Evolutionary conservation across 2,888 invertebrate genomes (phyloP).

Genomic region (Steinernema hermaphroditum): DNA sequence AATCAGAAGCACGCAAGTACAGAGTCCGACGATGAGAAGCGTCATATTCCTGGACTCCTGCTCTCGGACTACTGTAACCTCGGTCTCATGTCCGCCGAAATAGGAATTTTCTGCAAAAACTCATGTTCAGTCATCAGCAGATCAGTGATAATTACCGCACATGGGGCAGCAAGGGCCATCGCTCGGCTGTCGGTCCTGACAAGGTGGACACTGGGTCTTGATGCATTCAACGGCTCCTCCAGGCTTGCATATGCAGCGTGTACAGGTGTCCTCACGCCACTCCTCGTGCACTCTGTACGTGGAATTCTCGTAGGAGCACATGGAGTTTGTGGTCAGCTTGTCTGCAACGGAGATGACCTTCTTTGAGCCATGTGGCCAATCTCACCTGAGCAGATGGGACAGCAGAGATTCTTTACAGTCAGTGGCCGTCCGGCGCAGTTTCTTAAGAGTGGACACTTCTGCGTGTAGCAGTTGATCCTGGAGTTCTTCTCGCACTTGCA

Average conservation of each 20-base stretch:
- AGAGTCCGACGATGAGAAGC: neutral
- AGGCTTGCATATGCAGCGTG: slow-evolving; percentile 58
- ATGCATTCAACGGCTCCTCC: slow-evolving; percentile 59
- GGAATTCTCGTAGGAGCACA: slow-evolving; percentile 55
- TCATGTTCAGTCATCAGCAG: neutral
- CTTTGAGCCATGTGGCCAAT: neutral
- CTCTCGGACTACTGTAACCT: neutral
- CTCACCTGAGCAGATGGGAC: slow-evolving; percentile 70
- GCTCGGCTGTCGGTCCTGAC: slow-evolving; percentile 65
- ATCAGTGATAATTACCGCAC: slow-evolving; percentile 66
- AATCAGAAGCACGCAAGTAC: neutral
- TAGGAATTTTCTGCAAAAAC: neutral
- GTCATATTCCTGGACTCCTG: neutral
- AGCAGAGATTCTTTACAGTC: slow-evolving; percentile 70
- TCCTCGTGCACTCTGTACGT: slow-evolving; percentile 56
- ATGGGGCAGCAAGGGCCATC: slow-evolving; percentile 71
- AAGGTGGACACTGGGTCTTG: slow-evolving; percentile 60
- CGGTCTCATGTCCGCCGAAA: slow-evolving; percentile 8
- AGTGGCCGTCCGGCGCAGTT: slow-evolving; percentile 62
- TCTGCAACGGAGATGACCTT: no score
- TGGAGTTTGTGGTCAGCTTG: slow-evolving; percentile 48
- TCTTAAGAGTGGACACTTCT: slow-evolving; percentile 67
- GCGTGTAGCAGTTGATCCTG: slow-evolving; percentile 69
- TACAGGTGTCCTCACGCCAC: slow-evolving; percentile 57
- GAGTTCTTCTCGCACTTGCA: slow-evolving; percentile 69